Evolutionary conservation across 2,888 invertebrate species (phyloP).

Genomic region (Pammene fasciana): DNA sequence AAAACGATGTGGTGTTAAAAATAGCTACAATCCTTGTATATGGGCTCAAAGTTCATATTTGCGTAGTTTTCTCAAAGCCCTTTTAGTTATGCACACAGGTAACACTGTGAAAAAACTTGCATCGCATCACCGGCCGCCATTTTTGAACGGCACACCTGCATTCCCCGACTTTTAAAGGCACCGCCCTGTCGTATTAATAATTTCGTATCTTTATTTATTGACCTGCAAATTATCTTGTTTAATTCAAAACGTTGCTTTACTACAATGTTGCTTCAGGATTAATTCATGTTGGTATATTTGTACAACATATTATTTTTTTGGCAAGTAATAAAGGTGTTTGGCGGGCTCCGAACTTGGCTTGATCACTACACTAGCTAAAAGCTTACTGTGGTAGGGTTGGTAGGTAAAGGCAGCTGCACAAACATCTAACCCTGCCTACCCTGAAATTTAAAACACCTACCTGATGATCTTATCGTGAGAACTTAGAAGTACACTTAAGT

Average conservation of each 20-base stretch:
- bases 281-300: constrained; percentile 12
- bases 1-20: not conserved
- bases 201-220: constrained; percentile 63
- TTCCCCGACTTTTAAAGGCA: constrained; percentile 46
- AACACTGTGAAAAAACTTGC: constrained; percentile 8
- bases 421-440: too few species aligned
- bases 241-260: constrained; percentile 51
- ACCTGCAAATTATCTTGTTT: constrained; percentile 53
- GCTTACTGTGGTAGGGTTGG: not conserved
- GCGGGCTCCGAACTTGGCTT: not conserved
- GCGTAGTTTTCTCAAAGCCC: not conserved
- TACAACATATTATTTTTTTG: not conserved
- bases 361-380: not conserved
- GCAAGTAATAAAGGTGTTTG: not conserved
- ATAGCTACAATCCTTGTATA: not conserved
- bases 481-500: too few species aligned
- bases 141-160: constrained; percentile 44
- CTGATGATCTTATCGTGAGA: too few species aligned
- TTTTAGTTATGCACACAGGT: constrained; percentile 2
- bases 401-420: not conserved
- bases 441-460: too few species aligned
- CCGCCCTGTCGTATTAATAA: constrained; percentile 62
- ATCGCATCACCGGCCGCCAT: constrained; percentile 25
- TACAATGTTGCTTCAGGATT: constrained; percentile 63
- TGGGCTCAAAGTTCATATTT: constrained; percentile 5